Evolutionary conservation across 2,113 vertebrate genomes (phyloP), one percentile per base, ranked within the genome.

Genomic region (Spilogale gracilis): DNA sequence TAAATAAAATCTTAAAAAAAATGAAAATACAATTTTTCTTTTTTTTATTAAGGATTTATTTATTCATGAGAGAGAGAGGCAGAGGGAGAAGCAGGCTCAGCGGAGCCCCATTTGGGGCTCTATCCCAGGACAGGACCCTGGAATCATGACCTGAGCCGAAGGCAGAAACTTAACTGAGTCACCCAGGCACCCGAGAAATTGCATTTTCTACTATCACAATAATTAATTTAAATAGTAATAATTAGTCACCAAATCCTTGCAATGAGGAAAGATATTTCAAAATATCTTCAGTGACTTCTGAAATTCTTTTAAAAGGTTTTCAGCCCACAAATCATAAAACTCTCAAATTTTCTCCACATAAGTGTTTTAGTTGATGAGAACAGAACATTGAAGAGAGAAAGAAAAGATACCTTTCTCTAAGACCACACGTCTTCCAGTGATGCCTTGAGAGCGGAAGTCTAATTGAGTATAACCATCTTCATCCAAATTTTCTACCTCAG

Each of bases 391-490:
- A 94, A 71, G 12, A 20, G 30, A 95, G 58, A 92, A 89, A 79
- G 16, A 78, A 82, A 85, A 94, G 21, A 38, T 98, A 98, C 98
- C 98, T 98, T 97, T 98, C 13, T 91, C 13, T 79, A 82, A 89
- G 32, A 30, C 5, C 11, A 60, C 54, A 30, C 78, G 50, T 95
- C 30, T 93, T 80, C 92, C 85, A 67, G 50, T 16, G 48, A 54
- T 21, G 10, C 1, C 48, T 58, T 0, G 52, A 73, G 78, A 79
- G 20, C 12, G 52, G 86, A 98, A 97, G 18, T 93, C 27, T 93
- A 98, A 80, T 50, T 91, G 91, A 80, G 97, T 97, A 43, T 98
- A 98, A 67, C 98, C 98, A 63, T 98, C 97, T 96, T 98, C 98
- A 96, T 98, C 98, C 85, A 98, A 1, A 79, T 78, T 89, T 80